A percentile compares a stretch with the other conserved stretches of the same genome.
These are phyloP conservation scores for Danaus melanippus DNA, from an alignment of 1,140 invertebrate genomes.

Conservation along the genomic window DNA sequence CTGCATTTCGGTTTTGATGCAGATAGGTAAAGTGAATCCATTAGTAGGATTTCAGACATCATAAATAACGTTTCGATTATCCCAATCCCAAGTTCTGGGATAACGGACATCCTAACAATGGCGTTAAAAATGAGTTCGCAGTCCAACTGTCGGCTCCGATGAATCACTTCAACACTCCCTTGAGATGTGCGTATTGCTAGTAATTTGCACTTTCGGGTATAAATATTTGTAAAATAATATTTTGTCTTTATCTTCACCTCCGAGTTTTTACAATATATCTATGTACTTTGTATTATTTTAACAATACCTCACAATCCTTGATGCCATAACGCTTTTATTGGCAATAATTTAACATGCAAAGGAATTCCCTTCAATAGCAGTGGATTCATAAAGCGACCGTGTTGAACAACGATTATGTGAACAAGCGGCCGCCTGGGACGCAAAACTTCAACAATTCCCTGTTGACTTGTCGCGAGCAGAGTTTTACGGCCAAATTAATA, in stretches of 20 bases:
- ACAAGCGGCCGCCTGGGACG: slow-evolving; percentile 59
- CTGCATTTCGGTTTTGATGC: not conserved
- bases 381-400: slow-evolving; percentile 45
- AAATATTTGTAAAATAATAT: slow-evolving; percentile 14
- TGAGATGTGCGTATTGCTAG: slow-evolving; percentile 27
- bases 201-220: slow-evolving; percentile 35
- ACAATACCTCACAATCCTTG: not conserved
- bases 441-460: slow-evolving; percentile 59
- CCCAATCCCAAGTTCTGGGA: slow-evolving; percentile 27
- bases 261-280: not conserved
- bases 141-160: slow-evolving; percentile 45
- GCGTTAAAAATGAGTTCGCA: slow-evolving; percentile 57
- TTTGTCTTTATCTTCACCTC: not conserved
- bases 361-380: slow-evolving; percentile 50
- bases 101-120: slow-evolving; percentile 52
- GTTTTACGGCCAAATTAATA: slow-evolving; percentile 74
- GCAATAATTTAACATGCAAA: slow-evolving; percentile 43
- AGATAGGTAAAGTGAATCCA: slow-evolving; percentile 10
- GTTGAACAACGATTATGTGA: slow-evolving; percentile 55
- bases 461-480: slow-evolving; percentile 61
- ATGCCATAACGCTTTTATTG: slow-evolving; percentile 30
- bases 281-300: slow-evolving; percentile 6
- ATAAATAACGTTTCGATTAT: slow-evolving; percentile 55
- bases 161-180: slow-evolving; percentile 39
- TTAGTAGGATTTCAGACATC: slow-evolving; percentile 22